Evolutionary conservation across 2,797 vertebrate genomes (phyloP).

Genomic region (Notolabrus celidotus): DNA sequence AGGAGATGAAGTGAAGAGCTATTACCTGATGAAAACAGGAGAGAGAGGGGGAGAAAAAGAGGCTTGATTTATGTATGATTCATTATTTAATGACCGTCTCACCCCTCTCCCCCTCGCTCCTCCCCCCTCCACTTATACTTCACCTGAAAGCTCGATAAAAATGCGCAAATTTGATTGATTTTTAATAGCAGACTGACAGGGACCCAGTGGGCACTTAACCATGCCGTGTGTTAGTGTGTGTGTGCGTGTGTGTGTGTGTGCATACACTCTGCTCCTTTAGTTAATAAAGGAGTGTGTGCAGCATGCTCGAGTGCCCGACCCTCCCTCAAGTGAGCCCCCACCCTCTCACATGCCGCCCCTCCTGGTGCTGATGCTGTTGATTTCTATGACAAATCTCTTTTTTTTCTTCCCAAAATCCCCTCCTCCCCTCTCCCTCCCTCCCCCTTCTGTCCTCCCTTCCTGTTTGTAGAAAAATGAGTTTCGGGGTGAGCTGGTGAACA

Average conservation of each 20-base stretch:
- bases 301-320: constrained; percentile 51
- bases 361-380: constrained; percentile 54
- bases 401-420: not conserved
- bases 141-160: constrained; percentile 82
- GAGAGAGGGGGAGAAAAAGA: constrained; percentile 30
- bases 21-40: constrained; percentile 81
- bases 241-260: constrained; percentile 40
- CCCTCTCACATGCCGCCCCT: constrained; percentile 39
- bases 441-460: constrained; percentile 1
- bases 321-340: constrained; percentile 46
- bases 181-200: constrained; percentile 83
- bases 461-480: constrained; percentile 94
- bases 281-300: constrained; percentile 76
- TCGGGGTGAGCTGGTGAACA: constrained; percentile 96
- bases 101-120: constrained; percentile 36
- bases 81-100: constrained; percentile 85
- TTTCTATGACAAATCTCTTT: constrained; percentile 45
- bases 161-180: constrained; percentile 87
- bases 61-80: constrained; percentile 84
- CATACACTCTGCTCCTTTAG: constrained; percentile 55
- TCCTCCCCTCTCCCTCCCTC: rapidly evolving
- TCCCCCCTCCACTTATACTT: constrained; percentile 50
- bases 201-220: constrained; percentile 82
- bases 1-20: constrained; percentile 65
- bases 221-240: constrained; percentile 46